Evolutionary conservation across 1,140 invertebrate genomes (phyloP).

Genomic region (Leptinotarsa lineolata): DNA sequence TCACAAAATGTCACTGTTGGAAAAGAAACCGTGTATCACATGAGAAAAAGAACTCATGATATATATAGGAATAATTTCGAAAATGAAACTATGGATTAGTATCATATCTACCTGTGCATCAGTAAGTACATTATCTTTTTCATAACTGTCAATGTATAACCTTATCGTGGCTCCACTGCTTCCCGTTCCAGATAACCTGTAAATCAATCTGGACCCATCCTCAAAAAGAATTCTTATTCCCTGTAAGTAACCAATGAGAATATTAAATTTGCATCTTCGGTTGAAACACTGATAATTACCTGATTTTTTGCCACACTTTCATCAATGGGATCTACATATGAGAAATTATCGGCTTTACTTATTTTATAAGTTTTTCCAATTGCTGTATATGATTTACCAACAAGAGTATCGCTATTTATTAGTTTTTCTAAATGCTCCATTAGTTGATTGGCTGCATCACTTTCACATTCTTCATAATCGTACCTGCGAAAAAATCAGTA

Average conservation of each 20-base stretch:
- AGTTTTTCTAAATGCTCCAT: slow-evolving; percentile 76
- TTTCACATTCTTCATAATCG: slow-evolving; percentile 95
- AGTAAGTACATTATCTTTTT: slow-evolving; percentile 70
- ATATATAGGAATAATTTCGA: no score
- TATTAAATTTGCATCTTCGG: background rate
- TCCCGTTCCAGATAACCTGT: slow-evolving; percentile 95
- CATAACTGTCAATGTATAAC: slow-evolving; percentile 91
- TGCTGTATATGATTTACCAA: slow-evolving; percentile 67
- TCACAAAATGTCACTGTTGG: no score
- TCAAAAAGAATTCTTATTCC: slow-evolving; percentile 92
- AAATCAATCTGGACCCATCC: slow-evolving; percentile 91
- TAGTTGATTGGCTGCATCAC: slow-evolving; percentile 84
- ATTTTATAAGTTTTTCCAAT: slow-evolving; percentile 76
- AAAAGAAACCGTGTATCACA: no score
- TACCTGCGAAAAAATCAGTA: slow-evolving; percentile 65
- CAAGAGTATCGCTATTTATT: slow-evolving; percentile 66
- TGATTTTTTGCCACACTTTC: slow-evolving; percentile 88
- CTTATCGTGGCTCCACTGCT: slow-evolving; percentile 96
- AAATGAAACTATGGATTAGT: no score
- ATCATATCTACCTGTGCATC: slow-evolving; percentile 68
- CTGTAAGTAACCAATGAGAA: slow-evolving; percentile 59
- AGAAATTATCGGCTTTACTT: slow-evolving; percentile 85
- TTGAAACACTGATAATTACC: slow-evolving; percentile 58
- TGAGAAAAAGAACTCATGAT: no score
- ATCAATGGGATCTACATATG: slow-evolving; percentile 93